Base-by-base conservation (phyloP, 2,113 vertebrate species). In the Stegastes partitus region DNA sequence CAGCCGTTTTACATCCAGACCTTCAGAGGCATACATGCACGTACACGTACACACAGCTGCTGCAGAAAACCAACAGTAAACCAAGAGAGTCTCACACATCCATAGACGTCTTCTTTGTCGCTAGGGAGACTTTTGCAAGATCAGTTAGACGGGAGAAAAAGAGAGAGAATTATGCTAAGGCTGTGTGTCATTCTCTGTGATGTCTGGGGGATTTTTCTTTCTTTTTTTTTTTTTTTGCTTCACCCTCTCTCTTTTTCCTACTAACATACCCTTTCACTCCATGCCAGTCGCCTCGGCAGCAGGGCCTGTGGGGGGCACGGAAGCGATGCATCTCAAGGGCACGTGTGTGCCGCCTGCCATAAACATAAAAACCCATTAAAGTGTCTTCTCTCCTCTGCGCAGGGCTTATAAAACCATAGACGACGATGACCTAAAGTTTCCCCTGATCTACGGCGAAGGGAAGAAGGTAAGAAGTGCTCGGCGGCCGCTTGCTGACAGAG, bases 391-490 rank as follows among this genome's bases (percentile, higher is more conserved):
- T 82, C 22, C 19, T 74, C 87, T 82, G 68, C 50, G 56, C 90
- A 99, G 98, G 98, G 97, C 98, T 53, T 99, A 99, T 92, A 99
- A 99, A 95, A 98, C 95, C 87, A 96, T 99, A 77, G 95, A 97
- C 84, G 96, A 97, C 80, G 95, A 98, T 63, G 98, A 99, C 87
- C 94, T 99, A 81, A 99, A 97, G 93, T 99, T 98, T 88, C 98
- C 98, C 21, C 94, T 99, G 82, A 94, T 99, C 87, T 99, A 97
- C n/a, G 98, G 98, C 79, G 97, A 99, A 94, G 98, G 98, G 53
- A 99, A 99, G 95, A 99, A 99, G 96, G 98, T 99, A 94, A 89
- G 78, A 44, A 55, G 44, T 26, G 28, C 53, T 67, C 3, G 11
- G 28, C 16, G 2, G 28, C 45, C 22, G 26, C 67, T 57, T 10